A percentile compares a stretch with the other conserved stretches of the same genome.
These are phyloP conservation scores for Hoplostethus atlanticus DNA, from an alignment of 2,797 vertebrate genomes.

Conservation along the genomic window DNA sequence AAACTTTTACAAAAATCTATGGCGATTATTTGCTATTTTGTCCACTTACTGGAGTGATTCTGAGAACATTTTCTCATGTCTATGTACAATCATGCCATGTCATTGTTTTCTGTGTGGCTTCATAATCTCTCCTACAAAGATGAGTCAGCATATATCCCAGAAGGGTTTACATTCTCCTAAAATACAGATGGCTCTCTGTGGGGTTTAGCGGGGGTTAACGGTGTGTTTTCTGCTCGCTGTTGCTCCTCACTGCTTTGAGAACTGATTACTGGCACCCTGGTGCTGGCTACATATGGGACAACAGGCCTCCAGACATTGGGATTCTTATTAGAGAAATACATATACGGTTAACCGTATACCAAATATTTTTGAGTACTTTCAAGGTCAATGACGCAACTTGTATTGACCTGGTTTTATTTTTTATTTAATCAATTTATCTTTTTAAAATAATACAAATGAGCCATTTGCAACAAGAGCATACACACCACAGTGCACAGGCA, in stretches of 20 bases:
- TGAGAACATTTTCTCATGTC: background rate
- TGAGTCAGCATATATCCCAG: background rate
- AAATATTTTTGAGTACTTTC: background rate
- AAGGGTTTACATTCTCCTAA: background rate
- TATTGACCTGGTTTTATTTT: background rate
- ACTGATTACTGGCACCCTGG: slow-evolving; percentile 43
- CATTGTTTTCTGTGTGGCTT: background rate
- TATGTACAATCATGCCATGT: background rate
- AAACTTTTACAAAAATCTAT: slow-evolving; percentile 30
- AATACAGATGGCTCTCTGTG: slow-evolving; percentile 27
- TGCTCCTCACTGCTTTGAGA: slow-evolving; percentile 1
- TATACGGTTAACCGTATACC: slow-evolving; percentile 12
- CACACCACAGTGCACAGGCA: background rate
- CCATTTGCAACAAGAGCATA: background rate
- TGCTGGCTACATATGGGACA: slow-evolving; percentile 5
- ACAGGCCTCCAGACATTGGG: background rate
- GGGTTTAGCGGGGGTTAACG: background rate
- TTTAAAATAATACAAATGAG: background rate
- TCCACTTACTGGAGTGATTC: background rate
- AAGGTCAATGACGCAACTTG: background rate
- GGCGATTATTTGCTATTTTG: background rate
- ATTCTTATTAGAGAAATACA: slow-evolving; percentile 29
- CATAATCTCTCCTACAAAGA: background rate
- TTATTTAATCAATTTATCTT: background rate
- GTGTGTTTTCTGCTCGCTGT: background rate